Evolutionary conservation across 2,888 invertebrate genomes (phyloP), one percentile per base, ranked within the genome.

Genomic region (Eudemis profundana): DNA sequence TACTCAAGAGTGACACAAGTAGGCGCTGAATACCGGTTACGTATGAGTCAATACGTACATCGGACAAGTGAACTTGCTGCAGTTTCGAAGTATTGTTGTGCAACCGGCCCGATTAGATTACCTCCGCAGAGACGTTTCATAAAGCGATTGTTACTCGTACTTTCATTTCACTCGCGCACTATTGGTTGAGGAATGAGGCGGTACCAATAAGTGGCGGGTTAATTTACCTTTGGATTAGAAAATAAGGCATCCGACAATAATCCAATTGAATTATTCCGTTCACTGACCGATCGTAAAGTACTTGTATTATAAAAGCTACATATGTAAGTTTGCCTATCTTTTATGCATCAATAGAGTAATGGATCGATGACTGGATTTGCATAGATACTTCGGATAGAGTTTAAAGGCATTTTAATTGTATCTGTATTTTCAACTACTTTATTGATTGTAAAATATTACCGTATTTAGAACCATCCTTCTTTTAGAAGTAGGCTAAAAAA

Each of bases 91-190:
- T 69, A 76, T 75, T 78, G 83, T 89, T 90, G 87, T 81, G 88
- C 79, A 89, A 89, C 79, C 71, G 72, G 68, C 76, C 74, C 81
- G 83, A 86, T 89, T 85, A 84, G 86, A 85, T 86, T 87, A 86
- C 83, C 83, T 81, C 83, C 76, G 81, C 74, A 74, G 79, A 86
- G 86, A 85, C 79, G 84, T 86, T 88, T 87, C 85, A 87, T 87
- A 84, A 85, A 86, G 79, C 82, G 82, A 86, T 88, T 88, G 87
- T 86, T 88, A 86, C n/a, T n/a, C n/a, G n/a, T n/a, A n/a, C 88
- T 90, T 90, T 89, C 89, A 85, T 89, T 89, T 85, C 79, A 78
- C 74, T 68, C 72, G 75, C 69, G 38, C 66, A 38, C 36, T 61
- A 53, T 44, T 54, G 61, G 61, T 29, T 46, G 61, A 42, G 14